Evolutionary conservation across 2,888 invertebrate species (phyloP), one percentile per base, ranked within the genome.

Genomic region (Octodonta nipae): DNA sequence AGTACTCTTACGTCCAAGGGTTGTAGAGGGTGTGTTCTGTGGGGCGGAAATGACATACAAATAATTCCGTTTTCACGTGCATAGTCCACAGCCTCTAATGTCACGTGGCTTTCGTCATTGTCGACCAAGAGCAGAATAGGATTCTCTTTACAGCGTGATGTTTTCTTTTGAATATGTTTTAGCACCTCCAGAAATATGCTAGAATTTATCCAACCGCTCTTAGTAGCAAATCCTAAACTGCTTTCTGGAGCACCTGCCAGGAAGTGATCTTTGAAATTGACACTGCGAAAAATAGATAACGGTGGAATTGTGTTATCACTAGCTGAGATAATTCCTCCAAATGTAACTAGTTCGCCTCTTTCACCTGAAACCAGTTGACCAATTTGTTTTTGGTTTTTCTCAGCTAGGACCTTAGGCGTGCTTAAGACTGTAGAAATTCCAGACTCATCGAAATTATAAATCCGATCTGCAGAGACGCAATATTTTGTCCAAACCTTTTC

Each of bases 51-150:
- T 5, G 53, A 48, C 11, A 56, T 35, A 30, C 52, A 30, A 13
- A 51, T 36, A 25, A 60, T 46, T 5, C 55, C 54, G 41, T 52
- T 46, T 30, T 49, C 48, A 40, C 47, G 50, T 16, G 46, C 44
- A 46, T 43, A 42, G 34, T 47, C 17, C 11, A 48, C 32, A 12
- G 37, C 43, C 15, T 24, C 25, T 7, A 36, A 17, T 5, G 29
- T 27, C 8, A 32, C 22, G 26, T 34, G 28, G 16, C 26, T 32
- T 26, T 38, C 34, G 14, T 40, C 35, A 14, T 38, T 38, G 26
- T 35, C 34, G 6, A 30, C 12, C 7, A 35, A 3, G 16, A 38
- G 15, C 27, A 36, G 28, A 27, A 32, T 26, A 11, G 28, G 14
- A 10, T 28, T 28, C 7, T 30, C 31, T 24, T 33, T 33, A 1